Percentiles rank a stretch among this genome's conserved stretches.
Conservation (phyloP, 2,113 vertebrate species). For the Mustela lutreola region DNA sequence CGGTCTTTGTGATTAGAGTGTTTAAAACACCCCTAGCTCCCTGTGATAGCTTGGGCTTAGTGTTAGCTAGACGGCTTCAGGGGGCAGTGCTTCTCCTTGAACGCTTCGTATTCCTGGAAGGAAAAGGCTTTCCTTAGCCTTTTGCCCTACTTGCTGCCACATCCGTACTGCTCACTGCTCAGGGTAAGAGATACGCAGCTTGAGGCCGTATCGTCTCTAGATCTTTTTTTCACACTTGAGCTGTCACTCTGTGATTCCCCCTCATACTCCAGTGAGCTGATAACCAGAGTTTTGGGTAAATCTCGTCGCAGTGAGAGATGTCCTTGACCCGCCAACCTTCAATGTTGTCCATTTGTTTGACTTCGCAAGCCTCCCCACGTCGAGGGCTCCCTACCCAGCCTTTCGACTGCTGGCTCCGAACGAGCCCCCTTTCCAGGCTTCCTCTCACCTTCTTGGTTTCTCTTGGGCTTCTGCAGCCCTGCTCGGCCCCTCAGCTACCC, state of each 20-base stretch:
- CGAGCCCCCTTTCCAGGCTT: not conserved
- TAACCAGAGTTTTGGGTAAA: not conserved
- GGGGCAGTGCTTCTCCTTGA: not conserved
- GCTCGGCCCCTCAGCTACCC: fast-evolving
- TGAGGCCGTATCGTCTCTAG: not conserved
- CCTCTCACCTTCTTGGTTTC: not conserved
- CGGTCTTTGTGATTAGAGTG: not conserved
- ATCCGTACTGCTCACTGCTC: not conserved
- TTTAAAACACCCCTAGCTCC: not conserved
- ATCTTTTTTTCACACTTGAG: not conserved
- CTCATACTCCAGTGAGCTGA: not conserved
- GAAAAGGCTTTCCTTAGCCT: not conserved
- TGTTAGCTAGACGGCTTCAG: not conserved
- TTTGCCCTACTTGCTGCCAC: not conserved
- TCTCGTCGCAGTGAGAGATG: not conserved
- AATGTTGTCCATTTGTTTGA: not conserved
- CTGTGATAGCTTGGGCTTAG: not conserved
- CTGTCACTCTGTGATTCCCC: not conserved
- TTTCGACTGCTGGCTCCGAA: too few species aligned
- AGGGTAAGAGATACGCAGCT: not conserved
- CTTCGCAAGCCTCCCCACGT: not conserved
- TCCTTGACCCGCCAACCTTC: not conserved
- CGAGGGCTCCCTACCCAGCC: not conserved
- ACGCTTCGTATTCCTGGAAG: not conserved
- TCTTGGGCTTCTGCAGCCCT: not conserved